Conservation (phyloP, 2,797 vertebrate genomes). For the Clamator glandarius region DNA sequence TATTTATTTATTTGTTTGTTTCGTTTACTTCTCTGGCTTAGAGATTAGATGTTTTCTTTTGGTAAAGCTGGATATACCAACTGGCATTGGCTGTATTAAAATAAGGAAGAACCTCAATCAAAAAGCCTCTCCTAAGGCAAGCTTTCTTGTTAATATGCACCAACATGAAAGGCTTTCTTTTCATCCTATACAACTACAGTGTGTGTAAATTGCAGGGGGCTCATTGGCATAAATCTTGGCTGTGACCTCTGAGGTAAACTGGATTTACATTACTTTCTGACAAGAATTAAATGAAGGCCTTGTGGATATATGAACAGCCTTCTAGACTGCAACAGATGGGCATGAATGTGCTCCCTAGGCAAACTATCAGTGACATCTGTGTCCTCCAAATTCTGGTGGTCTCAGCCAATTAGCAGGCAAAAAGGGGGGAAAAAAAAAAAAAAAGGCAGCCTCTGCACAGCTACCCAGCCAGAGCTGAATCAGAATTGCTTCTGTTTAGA, state of each 20-base stretch:
- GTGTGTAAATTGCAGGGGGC: conserved; percentile 85
- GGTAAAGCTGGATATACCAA: conserved; percentile 72
- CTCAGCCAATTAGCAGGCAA: conserved; percentile 83
- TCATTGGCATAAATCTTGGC: conserved; percentile 85
- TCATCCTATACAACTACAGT: conserved; percentile 83
- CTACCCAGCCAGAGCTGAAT: conserved; percentile 66
- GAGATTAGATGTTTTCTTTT: conserved; percentile 69
- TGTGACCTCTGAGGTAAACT: conserved; percentile 87
- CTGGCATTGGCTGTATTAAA: conserved; percentile 78
- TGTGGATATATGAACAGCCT: conserved; percentile 84
- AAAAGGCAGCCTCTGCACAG: conserved; percentile 47
- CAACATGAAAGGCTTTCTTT: conserved; percentile 85
- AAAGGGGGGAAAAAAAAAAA: conserved; percentile 19
- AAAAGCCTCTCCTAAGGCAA: conserved; percentile 81
- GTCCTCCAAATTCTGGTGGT: conserved; percentile 87
- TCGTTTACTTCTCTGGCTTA: conserved; percentile 56
- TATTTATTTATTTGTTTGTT: conserved; percentile 21
- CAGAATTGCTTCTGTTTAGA: conserved; percentile 80
- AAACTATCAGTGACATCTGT: conserved; percentile 87
- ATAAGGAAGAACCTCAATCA: conserved; percentile 79
- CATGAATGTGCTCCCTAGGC: conserved; percentile 86
- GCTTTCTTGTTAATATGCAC: conserved; percentile 86
- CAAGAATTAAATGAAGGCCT: conserved; percentile 89
- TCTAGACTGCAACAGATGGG: conserved; percentile 88
- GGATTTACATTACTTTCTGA: conserved; percentile 90